These are phyloP conservation scores for Uropetala carovei DNA, from an alignment of 2,888 invertebrate species.

Conservation along the genomic window DNA sequence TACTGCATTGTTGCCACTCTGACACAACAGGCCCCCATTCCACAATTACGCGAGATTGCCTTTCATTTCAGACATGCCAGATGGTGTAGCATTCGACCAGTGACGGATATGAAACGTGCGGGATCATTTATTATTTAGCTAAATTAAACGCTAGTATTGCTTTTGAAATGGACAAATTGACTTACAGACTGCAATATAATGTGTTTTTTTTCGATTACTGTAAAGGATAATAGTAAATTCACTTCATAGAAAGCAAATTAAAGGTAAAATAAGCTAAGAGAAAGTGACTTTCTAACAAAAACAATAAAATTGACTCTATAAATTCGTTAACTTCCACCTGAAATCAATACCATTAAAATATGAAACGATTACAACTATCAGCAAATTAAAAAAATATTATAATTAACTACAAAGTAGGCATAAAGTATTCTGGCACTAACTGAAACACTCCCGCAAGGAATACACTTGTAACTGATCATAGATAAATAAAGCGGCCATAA, in stretches of 20 bases:
- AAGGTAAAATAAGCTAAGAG: neutral
- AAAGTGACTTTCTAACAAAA: neutral
- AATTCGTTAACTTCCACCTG: too few species aligned
- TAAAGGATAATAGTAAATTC: neutral
- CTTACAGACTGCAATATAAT: neutral
- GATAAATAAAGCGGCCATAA: too few species aligned
- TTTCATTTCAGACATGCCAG: constrained; percentile 10
- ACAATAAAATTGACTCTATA: too few species aligned
- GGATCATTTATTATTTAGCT: neutral
- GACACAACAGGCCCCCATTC: neutral
- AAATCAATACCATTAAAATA: too few species aligned
- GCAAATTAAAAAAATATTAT: too few species aligned
- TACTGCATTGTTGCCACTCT: constrained; percentile 44
- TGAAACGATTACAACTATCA: too few species aligned
- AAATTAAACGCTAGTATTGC: neutral
- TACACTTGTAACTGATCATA: too few species aligned
- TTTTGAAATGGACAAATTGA: neutral
- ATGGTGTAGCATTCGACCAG: neutral
- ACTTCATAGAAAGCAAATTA: neutral
- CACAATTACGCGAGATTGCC: constrained; percentile 18
- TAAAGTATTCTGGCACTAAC: too few species aligned
- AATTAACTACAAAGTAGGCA: too few species aligned
- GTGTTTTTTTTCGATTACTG: too few species aligned
- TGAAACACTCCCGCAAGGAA: too few species aligned
- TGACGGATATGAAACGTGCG: neutral